These are phyloP conservation scores for Scomber colias DNA, from an alignment of 2,113 vertebrate species.

Conservation along the genomic window DNA sequence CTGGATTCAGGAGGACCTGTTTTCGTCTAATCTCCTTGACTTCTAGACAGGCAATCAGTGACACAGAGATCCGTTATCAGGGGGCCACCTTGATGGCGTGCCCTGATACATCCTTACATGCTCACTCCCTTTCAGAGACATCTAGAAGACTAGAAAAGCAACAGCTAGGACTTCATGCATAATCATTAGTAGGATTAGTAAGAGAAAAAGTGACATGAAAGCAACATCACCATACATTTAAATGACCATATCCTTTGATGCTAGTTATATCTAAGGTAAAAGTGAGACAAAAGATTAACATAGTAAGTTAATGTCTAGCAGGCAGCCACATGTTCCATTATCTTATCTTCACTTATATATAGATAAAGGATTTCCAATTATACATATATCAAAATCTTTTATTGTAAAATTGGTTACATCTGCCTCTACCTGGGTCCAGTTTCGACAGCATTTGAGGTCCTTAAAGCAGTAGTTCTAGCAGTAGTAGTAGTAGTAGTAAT, in stretches of 20 bases:
- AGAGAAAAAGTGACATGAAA: neutral
- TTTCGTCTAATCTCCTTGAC: neutral
- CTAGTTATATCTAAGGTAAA: too few species aligned
- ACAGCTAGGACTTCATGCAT: neutral
- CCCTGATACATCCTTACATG: constrained; percentile 2
- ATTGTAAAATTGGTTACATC: too few species aligned
- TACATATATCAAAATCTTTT: too few species aligned
- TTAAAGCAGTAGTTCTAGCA: too few species aligned
- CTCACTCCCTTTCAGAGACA: constrained; percentile 10
- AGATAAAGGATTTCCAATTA: too few species aligned
- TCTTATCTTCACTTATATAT: too few species aligned
- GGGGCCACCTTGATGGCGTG: constrained; percentile 13
- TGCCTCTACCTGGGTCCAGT: too few species aligned
- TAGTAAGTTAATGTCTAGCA: too few species aligned
- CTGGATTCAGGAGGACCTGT: neutral
- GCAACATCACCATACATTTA: neutral
- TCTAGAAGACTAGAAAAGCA: neutral
- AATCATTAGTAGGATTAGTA: neutral
- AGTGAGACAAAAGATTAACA: too few species aligned
- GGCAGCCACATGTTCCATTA: too few species aligned
- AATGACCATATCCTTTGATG: neutral
- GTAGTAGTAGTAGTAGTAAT: too few species aligned
- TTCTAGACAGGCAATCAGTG: constrained; percentile 12
- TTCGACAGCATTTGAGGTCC: too few species aligned
- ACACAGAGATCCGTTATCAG: neutral